A percentile compares a stretch with the other conserved stretches of the same genome.
Conservation (phyloP, 2,888 invertebrate genomes). For the Acanthococcus lagerstroemiae region DNA sequence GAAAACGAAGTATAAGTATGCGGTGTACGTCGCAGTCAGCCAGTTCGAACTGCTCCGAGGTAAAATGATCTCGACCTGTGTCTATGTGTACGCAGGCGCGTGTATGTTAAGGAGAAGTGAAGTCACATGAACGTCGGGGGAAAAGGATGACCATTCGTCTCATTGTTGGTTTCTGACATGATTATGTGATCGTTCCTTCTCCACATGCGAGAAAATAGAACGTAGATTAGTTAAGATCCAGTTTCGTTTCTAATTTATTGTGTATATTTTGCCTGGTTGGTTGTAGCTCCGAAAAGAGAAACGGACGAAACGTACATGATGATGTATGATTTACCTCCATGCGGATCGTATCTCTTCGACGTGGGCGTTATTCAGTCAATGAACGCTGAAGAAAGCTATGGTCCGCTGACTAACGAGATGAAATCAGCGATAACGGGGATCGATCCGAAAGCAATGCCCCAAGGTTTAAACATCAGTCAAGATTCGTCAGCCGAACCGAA, state of each 20-base stretch:
- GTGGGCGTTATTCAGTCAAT: conserved; percentile 55
- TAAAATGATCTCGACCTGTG: background rate
- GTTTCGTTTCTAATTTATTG: background rate
- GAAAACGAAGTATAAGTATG: conserved; percentile 55
- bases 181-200: background rate
- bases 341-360: conserved; percentile 62
- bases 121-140: too few relatives aligned
- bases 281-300: conserved; percentile 44
- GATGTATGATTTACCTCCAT: conserved; percentile 56
- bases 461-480: conserved; percentile 48
- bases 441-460: conserved; percentile 57
- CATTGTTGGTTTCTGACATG: background rate
- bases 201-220: background rate
- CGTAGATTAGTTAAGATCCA: background rate
- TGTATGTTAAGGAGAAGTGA: too few relatives aligned
- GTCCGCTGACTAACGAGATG: conserved; percentile 49
- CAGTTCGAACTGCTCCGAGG: conserved; percentile 48
- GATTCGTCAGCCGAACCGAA: conserved; percentile 31
- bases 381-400: conserved; percentile 45
- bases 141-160: too few relatives aligned
- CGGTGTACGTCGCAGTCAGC: conserved; percentile 57
- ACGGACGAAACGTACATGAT: conserved; percentile 49
- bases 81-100: too few relatives aligned
- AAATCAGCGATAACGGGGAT: conserved; percentile 51
- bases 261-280: background rate